Evolutionary conservation across 2,113 vertebrate genomes (phyloP).

Genomic region (Dinomys branickii): DNA sequence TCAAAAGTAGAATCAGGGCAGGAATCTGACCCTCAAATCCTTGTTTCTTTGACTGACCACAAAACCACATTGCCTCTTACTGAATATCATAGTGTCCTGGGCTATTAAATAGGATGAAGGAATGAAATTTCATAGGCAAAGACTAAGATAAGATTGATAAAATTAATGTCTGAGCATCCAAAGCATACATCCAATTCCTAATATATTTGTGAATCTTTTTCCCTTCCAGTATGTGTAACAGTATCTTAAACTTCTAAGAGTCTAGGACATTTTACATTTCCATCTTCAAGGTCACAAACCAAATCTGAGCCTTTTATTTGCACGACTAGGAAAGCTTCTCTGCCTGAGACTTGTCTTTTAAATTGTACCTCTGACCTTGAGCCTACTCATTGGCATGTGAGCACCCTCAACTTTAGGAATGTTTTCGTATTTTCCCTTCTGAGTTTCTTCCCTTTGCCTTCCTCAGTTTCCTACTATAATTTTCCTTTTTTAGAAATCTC

Average conservation of each 20-base stretch:
- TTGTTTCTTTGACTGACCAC: conserved; percentile 43
- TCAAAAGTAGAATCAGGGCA: conserved; percentile 16
- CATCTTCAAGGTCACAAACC: conserved; percentile 1
- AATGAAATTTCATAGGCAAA: conserved; percentile 35
- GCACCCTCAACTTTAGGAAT: background rate
- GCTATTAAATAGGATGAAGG: background rate
- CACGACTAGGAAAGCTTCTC: background rate
- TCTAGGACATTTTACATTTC: background rate
- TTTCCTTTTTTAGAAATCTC: background rate
- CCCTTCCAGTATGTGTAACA: background rate
- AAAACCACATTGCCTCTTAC: background rate
- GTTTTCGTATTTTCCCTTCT: background rate
- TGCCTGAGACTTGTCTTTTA: background rate
- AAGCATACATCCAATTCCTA: background rate
- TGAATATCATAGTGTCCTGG: background rate
- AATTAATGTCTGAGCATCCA: conserved; percentile 13
- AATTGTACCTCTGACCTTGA: background rate
- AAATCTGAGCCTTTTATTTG: conserved; percentile 11
- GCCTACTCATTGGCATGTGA: background rate
- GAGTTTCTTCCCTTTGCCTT: background rate
- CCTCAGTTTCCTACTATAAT: background rate
- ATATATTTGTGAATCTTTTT: background rate
- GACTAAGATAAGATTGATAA: conserved; percentile 24
- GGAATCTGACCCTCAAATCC: background rate
- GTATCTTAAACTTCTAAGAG: background rate